Base-by-base conservation (phyloP, 2,797 vertebrate species). In the Melanotaenia trifasciata region DNA sequence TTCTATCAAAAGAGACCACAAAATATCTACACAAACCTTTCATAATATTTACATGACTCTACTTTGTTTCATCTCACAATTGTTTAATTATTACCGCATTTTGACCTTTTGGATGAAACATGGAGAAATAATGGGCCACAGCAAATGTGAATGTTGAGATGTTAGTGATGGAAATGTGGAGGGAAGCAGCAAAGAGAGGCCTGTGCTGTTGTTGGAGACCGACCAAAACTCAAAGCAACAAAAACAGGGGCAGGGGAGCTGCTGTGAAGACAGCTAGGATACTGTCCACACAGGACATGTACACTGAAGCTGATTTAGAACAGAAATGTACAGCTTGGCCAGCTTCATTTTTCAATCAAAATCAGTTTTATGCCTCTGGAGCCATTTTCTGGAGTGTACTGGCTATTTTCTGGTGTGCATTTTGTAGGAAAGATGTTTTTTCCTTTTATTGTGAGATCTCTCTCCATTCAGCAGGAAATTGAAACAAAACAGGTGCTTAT, bases 131-230 rank as follows among this genome's bases (percentile, higher is more conserved):
- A 68, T 3, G 66, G 59, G 53, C 54, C 65, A n/a, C 71, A 43
- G 81, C 67, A 66, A 61, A 79, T 67, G 53, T n/a, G 5, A 78
- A 72, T 33, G 69, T 61, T 58, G 69, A 67, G 73, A 80, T 36
- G 79, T 84, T 74, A 76, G 83, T 72, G 85, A 87, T 85, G 72
- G 79, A 86, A 87, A 84, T 35, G 66, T 62, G 74, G 72, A 64
- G 56, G 53, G 56, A 84, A 76, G 71, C 74, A 80, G 66, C 57
- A 45, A 85, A 76, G 81, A 76, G 66, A 30, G 60, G 75, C 67
- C 60, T 72, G 80, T 90, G 90, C 86, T 91, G 89, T 85, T 74
- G 67, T 89, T 92, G 91, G 90, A 90, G 69, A 11, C 32, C 1
- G 50, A 84, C 88, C 92, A 93, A 81, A 54, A 76, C 63, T 75